phyloP scores from a whole-genome alignment of 53 echinoderm and acorn worm species.

The Antedon mediterranea region DNA sequence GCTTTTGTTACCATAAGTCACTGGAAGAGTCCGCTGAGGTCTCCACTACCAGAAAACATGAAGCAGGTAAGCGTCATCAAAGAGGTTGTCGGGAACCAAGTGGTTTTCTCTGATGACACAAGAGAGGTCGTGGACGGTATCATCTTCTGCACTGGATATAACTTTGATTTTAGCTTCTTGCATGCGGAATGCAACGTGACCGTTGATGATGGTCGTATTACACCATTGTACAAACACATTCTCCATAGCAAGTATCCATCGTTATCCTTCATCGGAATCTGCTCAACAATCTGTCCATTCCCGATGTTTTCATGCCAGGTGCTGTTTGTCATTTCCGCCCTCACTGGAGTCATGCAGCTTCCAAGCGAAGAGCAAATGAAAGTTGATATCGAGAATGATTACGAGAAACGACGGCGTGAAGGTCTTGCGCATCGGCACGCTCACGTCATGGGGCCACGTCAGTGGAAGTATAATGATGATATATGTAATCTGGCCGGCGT shows the following conservation, averaged over 20 bases:
- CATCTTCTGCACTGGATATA: conserved; percentile 70
- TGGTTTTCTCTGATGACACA: conserved; percentile 37
- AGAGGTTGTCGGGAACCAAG: conserved; percentile 6
- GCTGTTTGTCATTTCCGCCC: conserved; percentile 23
- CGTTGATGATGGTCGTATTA: conserved; percentile 33
- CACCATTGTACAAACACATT: conserved; percentile 67
- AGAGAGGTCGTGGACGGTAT: conserved; percentile 36
- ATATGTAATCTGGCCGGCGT: conserved; percentile 23
- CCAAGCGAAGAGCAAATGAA: conserved; percentile 51
- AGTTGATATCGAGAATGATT: conserved; percentile 26
- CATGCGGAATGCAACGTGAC: conserved; percentile 40
- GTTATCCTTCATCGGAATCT: conserved; percentile 58
- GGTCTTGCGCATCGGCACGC: conserved; percentile 38
- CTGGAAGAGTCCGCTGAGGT: conserved; percentile 14
- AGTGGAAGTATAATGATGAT: conserved; percentile 57
- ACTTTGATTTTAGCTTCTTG: conserved; percentile 56
- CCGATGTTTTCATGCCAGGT: conserved; percentile 51
- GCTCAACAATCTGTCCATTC: conserved; percentile 43
- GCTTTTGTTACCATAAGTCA: conserved; percentile 50
- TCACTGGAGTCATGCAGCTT: conserved; percentile 48
- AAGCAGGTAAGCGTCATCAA: conserved; percentile 33
- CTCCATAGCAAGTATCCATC: conserved; percentile 45
- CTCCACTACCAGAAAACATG: conserved; percentile 38
- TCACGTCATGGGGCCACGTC: conserved; percentile 31
- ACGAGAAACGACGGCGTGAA: conserved; percentile 10